These are phyloP conservation scores for Linnaemya tessellans DNA, from an alignment of 2,888 invertebrate genomes.

Conservation along the genomic window DNA sequence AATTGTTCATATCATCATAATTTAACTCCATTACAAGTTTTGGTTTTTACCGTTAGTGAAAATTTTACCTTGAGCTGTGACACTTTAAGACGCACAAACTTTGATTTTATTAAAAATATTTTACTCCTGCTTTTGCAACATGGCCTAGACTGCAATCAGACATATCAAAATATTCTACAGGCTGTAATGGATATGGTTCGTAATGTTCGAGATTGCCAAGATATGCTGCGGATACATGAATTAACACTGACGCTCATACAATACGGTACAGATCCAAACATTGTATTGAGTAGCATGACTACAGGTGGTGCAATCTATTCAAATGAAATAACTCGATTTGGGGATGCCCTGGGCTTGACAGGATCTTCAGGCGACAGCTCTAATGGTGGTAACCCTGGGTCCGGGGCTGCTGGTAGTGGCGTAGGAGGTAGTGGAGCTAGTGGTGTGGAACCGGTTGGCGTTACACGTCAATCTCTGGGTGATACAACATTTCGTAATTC, in stretches of 20 bases:
- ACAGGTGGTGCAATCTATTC: constrained; percentile 83
- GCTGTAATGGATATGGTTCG: constrained; percentile 89
- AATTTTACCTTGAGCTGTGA: constrained; percentile 88
- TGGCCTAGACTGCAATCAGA: constrained; percentile 87
- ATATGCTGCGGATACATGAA: constrained; percentile 88
- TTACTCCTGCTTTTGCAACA: constrained; percentile 87
- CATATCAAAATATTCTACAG: constrained; percentile 88
- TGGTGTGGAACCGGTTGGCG: constrained; percentile 68
- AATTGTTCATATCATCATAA: constrained; percentile 89
- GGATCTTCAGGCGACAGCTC: constrained; percentile 70
- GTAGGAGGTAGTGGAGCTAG: constrained; percentile 62
- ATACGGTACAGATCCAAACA: constrained; percentile 89
- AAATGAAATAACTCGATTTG: constrained; percentile 82
- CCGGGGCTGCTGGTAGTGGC: constrained; percentile 51
- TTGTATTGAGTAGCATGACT: constrained; percentile 84
- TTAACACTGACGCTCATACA: constrained; percentile 88
- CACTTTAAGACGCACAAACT: constrained; percentile 87
- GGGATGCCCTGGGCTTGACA: constrained; percentile 78
- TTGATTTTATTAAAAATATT: constrained; percentile 88
- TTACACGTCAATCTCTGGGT: constrained; percentile 75
- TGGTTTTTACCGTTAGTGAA: constrained; percentile 89
- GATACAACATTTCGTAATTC: constrained; percentile 82
- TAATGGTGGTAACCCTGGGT: constrained; percentile 54
- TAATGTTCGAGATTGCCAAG: constrained; percentile 87
- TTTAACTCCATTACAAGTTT: constrained; percentile 88